A percentile compares a stretch with the other conserved stretches of the same genome.
phyloP scores from a whole-genome alignment of 2,888 invertebrate genomes.

The Zygothrica quintamaculata region DNA sequence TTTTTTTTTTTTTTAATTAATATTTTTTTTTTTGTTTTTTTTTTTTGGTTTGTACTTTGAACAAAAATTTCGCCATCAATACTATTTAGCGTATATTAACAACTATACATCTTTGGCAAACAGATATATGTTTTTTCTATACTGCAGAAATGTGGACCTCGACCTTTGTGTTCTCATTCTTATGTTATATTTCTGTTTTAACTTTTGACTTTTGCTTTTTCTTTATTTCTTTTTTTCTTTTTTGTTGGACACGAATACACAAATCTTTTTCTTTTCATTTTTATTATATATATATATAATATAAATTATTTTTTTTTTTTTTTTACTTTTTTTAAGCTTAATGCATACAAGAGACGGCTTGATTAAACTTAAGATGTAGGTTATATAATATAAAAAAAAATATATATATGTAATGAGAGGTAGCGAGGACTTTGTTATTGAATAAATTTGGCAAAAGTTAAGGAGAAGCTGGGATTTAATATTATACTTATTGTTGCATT shows the following conservation, averaged over 20 bases:
- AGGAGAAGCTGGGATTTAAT: constrained; percentile 3
- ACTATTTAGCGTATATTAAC: constrained; percentile 80
- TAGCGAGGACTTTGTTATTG: constrained; percentile 28
- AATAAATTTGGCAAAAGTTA: constrained; percentile 9
- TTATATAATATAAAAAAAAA: constrained; percentile 55
- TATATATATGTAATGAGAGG: constrained; percentile 42
- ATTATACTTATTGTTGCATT: no score
- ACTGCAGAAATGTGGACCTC: constrained; percentile 84
- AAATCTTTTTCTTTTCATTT: no score
- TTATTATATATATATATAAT: constrained; percentile 42
- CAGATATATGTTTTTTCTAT: constrained; percentile 76
- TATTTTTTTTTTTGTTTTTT: constrained; percentile 29
- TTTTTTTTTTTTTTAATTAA: constrained; percentile 58
- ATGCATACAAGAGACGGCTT: constrained; percentile 81
- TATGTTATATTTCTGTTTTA: constrained; percentile 39
- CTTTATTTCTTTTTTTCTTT: constrained; percentile 49
- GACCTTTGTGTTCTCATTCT: constrained; percentile 82
- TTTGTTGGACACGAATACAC: constrained; percentile 60
- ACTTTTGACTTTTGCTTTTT: constrained; percentile 83
- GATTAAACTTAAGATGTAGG: constrained; percentile 67
- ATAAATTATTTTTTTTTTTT: no score
- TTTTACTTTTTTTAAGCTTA: constrained; percentile 78
- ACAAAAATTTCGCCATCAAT: constrained; percentile 85
- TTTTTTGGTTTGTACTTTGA: constrained; percentile 73
- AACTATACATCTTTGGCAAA: constrained; percentile 80